Evolutionary conservation across 2,797 vertebrate genomes (phyloP), one percentile per base, ranked within the genome.

Genomic region (Simalia tracyae): DNA sequence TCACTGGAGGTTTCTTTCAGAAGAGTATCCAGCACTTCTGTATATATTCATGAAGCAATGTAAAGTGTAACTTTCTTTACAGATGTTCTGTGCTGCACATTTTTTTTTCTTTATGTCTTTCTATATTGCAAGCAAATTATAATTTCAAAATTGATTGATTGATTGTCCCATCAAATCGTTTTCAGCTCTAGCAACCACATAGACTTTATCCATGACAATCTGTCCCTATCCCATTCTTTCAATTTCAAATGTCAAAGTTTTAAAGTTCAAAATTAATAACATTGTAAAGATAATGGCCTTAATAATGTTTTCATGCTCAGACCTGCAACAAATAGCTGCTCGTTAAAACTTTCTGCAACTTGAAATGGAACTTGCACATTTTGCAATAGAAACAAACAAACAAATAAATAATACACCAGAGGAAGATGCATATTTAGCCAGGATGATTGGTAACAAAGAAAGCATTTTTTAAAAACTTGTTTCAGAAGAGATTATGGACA

Each of bases 21-120:
- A 96, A 89, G 85, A 94, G 36, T 92, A 31, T 93, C 91, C 63
- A 93, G 42, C n/a, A 85, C 90, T 84, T 94, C 46, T 91, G 90
- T 87, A 95, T 81, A 42, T 93, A 94, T 89, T 96, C 89, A 94
- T 9, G 95, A 96, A 95, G 90, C 31, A 93, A 88, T 94, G 95
- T 96, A 90, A 96, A 90, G 93, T 60, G 0, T 1, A 91, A 89
- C 0, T 61, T 57, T 93, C 26, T 92, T 93, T 93, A 9, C 93
- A 94, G 86, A 92, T 92, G 91, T 95, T 91, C 81, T 95, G 54
- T 91, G 46, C 66, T 5, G 90, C 3, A 24, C 36, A 86, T 95
- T 95, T 22, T 94, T 94, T 54, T 87, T 95, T 26, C 26, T 12
- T 46, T 19, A 89, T 84, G 91, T 42, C 17, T 54, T n/a, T 68